These are phyloP conservation scores for Synergus japonicus DNA, from an alignment of 2,888 invertebrate genomes.

Conservation along the genomic window DNA sequence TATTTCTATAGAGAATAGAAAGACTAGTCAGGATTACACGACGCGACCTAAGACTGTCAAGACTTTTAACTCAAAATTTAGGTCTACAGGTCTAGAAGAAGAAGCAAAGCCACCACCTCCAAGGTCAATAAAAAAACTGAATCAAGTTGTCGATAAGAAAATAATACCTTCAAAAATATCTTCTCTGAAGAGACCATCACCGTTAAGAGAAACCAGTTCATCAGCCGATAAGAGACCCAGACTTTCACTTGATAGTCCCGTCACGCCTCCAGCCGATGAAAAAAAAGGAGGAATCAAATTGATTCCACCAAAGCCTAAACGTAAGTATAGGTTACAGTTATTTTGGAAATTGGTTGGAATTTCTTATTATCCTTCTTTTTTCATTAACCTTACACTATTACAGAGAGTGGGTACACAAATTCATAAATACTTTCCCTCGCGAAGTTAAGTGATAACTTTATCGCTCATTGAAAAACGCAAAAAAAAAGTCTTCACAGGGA, in stretches of 20 bases:
- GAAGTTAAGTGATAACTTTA: no score
- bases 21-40: slow-evolving; percentile 81
- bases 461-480: no score
- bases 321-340: slow-evolving; percentile 83
- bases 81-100: slow-evolving; percentile 93
- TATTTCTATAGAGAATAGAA: slow-evolving; percentile 89
- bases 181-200: slow-evolving; percentile 77
- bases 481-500: no score
- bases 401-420: no score
- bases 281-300: slow-evolving; percentile 91
- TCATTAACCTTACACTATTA: no score
- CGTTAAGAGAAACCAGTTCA: slow-evolving; percentile 71
- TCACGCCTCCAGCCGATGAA: slow-evolving; percentile 78
- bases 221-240: slow-evolving; percentile 88
- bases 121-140: slow-evolving; percentile 83
- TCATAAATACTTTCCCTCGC: no score
- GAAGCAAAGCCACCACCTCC: slow-evolving; percentile 92
- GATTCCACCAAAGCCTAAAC: slow-evolving; percentile 92
- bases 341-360: not conserved
- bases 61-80: slow-evolving; percentile 93
- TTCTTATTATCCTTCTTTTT: slow-evolving; percentile 37
- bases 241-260: slow-evolving; percentile 70
- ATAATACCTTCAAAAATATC: slow-evolving; percentile 77
- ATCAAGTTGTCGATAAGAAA: slow-evolving; percentile 69
- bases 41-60: slow-evolving; percentile 93